Conservation (phyloP, 2,888 invertebrate genomes). For the Eutolmus rufibarbis region DNA sequence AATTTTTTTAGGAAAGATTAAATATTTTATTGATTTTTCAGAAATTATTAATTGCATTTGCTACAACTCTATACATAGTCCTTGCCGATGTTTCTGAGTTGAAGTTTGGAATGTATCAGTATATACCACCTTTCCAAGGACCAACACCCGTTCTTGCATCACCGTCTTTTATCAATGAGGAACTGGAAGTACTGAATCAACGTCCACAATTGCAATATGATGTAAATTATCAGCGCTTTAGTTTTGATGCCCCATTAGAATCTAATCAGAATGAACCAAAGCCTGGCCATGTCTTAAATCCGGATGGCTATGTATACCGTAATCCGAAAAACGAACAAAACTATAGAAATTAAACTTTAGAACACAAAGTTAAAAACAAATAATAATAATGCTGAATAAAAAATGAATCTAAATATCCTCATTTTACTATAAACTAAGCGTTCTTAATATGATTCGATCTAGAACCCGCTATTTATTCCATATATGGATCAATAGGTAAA, state of each 20-base stretch:
- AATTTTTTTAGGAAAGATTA: background rate
- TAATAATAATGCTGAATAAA: background rate
- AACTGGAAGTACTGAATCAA: background rate
- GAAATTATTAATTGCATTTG: background rate
- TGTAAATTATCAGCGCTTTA: background rate
- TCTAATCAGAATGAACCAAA: background rate
- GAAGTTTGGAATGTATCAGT: background rate
- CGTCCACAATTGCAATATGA: background rate
- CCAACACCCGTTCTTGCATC: background rate
- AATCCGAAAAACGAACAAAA: background rate
- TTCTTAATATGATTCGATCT: background rate
- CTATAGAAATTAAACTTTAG: background rate
- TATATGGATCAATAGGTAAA: background rate
- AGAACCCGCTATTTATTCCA: background rate
- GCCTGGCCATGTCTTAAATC: background rate
- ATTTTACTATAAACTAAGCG: background rate
- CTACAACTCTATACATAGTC: background rate
- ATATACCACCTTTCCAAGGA: constrained; percentile 2
- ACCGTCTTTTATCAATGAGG: background rate
- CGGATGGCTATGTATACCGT: background rate
- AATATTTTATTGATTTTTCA: background rate
- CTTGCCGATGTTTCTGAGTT: constrained; percentile 11
- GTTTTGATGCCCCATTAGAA: background rate
- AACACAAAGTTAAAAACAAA: background rate
- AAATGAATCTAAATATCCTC: background rate